A percentile compares a stretch with the other conserved stretches of the same genome.
Evolutionary conservation across 1,140 invertebrate species (phyloP).

Genomic region (Helicoverpa zea): DNA sequence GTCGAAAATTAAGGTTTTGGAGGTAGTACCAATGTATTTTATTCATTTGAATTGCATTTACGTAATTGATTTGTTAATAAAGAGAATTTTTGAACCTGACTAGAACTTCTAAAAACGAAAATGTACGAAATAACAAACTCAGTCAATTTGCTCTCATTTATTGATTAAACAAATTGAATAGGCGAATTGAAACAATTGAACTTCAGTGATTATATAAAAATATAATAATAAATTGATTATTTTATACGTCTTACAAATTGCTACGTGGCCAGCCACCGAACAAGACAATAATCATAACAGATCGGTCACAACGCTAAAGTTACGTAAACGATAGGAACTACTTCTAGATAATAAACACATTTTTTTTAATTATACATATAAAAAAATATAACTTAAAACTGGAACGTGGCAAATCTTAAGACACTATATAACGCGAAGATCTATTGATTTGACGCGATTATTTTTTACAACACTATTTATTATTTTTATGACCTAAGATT

Average conservation of each 20-base stretch:
- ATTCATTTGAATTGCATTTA: too few species aligned
- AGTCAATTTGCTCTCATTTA: slow-evolving; percentile 84
- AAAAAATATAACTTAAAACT: neutral
- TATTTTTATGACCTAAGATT: neutral
- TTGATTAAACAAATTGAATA: slow-evolving; percentile 85
- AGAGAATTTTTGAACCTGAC: too few species aligned
- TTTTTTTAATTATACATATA: neutral
- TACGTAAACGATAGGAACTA: neutral
- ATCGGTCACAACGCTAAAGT: slow-evolving; percentile 39
- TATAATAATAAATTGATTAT: slow-evolving; percentile 66
- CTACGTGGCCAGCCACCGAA: slow-evolving; percentile 78
- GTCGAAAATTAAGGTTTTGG: too few species aligned
- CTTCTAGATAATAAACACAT: neutral
- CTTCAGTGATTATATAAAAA: slow-evolving; percentile 72
- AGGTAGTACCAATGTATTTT: too few species aligned
- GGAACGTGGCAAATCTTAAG: neutral
- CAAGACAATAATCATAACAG: slow-evolving; percentile 56
- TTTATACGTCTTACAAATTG: slow-evolving; percentile 66
- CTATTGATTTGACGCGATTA: neutral
- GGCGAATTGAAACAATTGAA: slow-evolving; percentile 75
- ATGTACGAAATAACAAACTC: slow-evolving; percentile 37
- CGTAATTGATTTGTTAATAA: too few species aligned
- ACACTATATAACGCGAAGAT: too few species aligned
- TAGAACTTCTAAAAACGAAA: neutral
- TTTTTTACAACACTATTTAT: neutral